Base-by-base conservation (phyloP, 2,113 vertebrate genomes). In the Indicator maculatus region DNA sequence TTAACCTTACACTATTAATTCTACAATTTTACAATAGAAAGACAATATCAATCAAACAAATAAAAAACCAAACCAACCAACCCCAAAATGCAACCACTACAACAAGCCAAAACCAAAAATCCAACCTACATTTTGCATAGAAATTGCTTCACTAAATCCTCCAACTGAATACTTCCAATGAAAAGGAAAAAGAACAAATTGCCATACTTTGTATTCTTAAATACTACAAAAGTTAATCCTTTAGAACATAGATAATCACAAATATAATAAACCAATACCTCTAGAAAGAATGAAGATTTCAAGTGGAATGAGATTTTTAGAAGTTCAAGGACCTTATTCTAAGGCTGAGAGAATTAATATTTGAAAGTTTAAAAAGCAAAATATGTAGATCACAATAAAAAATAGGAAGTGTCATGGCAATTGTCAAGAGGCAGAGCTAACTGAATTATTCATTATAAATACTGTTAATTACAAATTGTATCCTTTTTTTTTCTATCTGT, bases 391-490 rank as follows among this genome's bases (percentile, higher is more conserved):
- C 30, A 61, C n/a, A 31, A n/a, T 41, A 52, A 81, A 80, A 61
- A 65, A 45, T 7, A 65, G 20, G 5, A 72, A 83, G 12, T 85
- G 58, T 58, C 45, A 70, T 23, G 65, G 44, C 14, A 91, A 45
- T 39, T 88, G 30, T 69, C 39, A 92, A 80, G 59, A 82, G 69
- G 16, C 7, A 74, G 8, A 71, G 9, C 14, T 16, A 91, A 41
- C 10, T 65, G 52, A 87, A 94, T 88, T 91, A 90, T 94, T 93
- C 73, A 61, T 89, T 79, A 83, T 77, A 91, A 95, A 85, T 86
- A 90, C 8, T 73, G 90, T 91, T 96, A 75, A 93, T 90, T 91
- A 72, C n/a, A 89, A 93, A 50, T 93, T 79, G 92, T 88, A 6
- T 39, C 14, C 11, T 14, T 85, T 93, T 89, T 73, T 88, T 71